Evolutionary conservation across 2,797 vertebrate species (phyloP), one percentile per base, ranked within the genome.

Genomic region (Anisognathus igniventris): DNA sequence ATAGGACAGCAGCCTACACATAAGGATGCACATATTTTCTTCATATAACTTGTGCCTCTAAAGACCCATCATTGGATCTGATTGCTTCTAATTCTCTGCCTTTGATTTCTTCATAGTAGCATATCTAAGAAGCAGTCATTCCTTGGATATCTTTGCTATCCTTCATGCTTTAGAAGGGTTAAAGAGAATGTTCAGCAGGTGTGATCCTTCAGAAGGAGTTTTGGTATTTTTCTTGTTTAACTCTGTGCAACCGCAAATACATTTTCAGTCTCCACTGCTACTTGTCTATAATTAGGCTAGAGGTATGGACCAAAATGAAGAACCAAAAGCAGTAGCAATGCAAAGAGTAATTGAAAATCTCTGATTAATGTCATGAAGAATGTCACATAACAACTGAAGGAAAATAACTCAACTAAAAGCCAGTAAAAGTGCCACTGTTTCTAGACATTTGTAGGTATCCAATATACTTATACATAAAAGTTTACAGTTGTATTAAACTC

Each of bases 391-490:
- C 84, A 78, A 78, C 23, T 51, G 28, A 91, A 90, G 39, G 48
- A 96, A 93, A 94, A 86, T 53, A 81, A 80, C 25, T 91, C 71
- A 72, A 73, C 81, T 35, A 62, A 64, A 90, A 77, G 28, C 37
- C 10, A 57, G 61, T 86, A 88, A 93, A 95, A 91, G 67, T 83
- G 23, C 11, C 58, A 66, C 66, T 66, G 72, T 37, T 90, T 66
- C 68, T 74, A 58, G 30, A 66, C 45, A 87, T 92, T 94, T 80
- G 27, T 68, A 81, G 65, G 56, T 61, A 85, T 68, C 68, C 67
- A 89, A 50, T 90, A 62, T 84, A 74, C 71, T 93, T 96, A 85
- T 88, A 88, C 88, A 96, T 95, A 93, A 96, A 96, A 90, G 17
- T 96, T 88, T 92, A 93, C 39, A 61, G 65, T 78, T 90, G 67